Evolutionary conservation across 2,797 vertebrate genomes (phyloP).

Genomic region (Fistularia commersonii): DNA sequence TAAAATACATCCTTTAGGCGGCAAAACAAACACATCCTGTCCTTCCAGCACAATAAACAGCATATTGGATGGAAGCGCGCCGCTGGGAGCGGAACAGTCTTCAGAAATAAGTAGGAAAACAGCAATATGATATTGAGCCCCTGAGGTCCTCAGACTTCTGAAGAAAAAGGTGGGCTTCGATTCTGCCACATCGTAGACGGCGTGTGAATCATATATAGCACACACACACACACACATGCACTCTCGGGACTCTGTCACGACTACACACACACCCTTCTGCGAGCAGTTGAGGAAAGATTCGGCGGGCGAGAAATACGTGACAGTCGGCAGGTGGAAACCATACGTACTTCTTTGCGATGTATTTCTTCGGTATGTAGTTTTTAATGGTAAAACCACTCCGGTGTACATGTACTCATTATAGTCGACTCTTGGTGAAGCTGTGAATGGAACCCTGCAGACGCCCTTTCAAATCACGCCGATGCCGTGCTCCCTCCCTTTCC

Average conservation of each 20-base stretch:
- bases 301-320: slow-evolving; percentile 18
- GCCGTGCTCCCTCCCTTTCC: not conserved
- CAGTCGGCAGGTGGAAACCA: slow-evolving; percentile 1
- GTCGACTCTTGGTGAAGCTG: not conserved
- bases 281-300: slow-evolving; percentile 34
- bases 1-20: slow-evolving; percentile 60
- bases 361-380: too few species aligned
- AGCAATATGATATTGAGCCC: slow-evolving; percentile 65
- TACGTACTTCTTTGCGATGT: too few species aligned
- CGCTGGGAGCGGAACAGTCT: slow-evolving; percentile 61
- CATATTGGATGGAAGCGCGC: slow-evolving; percentile 62
- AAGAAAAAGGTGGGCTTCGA: slow-evolving; percentile 52
- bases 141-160: slow-evolving; percentile 62
- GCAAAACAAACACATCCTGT: slow-evolving; percentile 62
- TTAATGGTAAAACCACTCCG: too few species aligned
- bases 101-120: slow-evolving; percentile 65
- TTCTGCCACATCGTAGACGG: slow-evolving; percentile 38
- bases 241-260: slow-evolving; percentile 21
- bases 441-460: slow-evolving; percentile 17
- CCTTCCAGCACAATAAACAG: slow-evolving; percentile 66
- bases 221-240: slow-evolving; percentile 6
- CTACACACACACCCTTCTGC: slow-evolving; percentile 30
- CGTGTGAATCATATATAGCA: slow-evolving; percentile 35
- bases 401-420: too few species aligned
- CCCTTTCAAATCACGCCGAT: slow-evolving; percentile 17